Evolutionary conservation across 2,113 vertebrate genomes (phyloP).

Genomic region (Leuciscus idus): DNA sequence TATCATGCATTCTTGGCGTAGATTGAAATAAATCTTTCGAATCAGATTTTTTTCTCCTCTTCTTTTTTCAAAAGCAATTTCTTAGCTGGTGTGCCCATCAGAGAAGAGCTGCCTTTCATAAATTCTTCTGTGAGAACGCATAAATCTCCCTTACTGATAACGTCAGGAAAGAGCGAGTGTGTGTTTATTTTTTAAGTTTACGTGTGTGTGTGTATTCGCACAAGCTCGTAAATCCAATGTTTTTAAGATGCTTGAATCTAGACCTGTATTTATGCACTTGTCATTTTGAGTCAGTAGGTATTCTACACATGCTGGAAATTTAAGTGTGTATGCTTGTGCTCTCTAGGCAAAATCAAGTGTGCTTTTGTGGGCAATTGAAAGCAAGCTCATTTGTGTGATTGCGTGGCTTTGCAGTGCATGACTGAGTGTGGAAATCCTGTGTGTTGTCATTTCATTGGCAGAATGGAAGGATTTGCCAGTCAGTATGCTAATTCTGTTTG

Average conservation of each 20-base stretch:
- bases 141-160: slow-evolving; percentile 79
- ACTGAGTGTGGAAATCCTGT: slow-evolving; percentile 10
- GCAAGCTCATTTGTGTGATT: slow-evolving; percentile 40
- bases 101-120: slow-evolving; percentile 74
- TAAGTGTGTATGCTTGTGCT: neutral
- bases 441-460: slow-evolving; percentile 47
- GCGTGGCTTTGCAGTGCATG: slow-evolving; percentile 50
- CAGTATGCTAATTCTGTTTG: slow-evolving; percentile 61
- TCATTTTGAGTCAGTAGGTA: neutral
- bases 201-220: slow-evolving; percentile 28
- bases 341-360: neutral
- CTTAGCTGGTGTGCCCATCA: slow-evolving; percentile 69
- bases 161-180: slow-evolving; percentile 71
- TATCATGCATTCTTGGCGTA: slow-evolving; percentile 73
- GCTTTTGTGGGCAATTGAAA: slow-evolving; percentile 40
- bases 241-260: slow-evolving; percentile 5
- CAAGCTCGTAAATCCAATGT: slow-evolving; percentile 25
- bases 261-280: slow-evolving; percentile 47
- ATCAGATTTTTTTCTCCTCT: slow-evolving; percentile 62
- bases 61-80: slow-evolving; percentile 72
- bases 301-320: neutral
- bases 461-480: slow-evolving; percentile 59
- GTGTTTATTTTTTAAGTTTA: slow-evolving; percentile 50
- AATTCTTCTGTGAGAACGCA: slow-evolving; percentile 75
- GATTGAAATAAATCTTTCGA: slow-evolving; percentile 68